Percentiles rank a stretch among this genome's conserved stretches.
These are phyloP conservation scores for Alcis repandata DNA, from an alignment of 2,888 invertebrate genomes.

Conservation along the genomic window DNA sequence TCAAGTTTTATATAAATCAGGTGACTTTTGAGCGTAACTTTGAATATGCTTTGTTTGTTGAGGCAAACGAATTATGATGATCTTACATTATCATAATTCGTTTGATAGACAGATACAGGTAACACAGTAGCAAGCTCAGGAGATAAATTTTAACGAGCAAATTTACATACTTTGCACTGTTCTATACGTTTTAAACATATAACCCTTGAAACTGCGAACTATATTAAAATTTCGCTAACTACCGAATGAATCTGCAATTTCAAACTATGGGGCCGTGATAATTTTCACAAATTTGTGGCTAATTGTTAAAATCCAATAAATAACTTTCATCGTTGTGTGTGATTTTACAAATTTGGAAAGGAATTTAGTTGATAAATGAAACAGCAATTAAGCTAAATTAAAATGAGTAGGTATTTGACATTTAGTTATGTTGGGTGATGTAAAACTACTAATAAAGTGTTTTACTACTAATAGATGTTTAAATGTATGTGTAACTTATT, in stretches of 20 bases:
- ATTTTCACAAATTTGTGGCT: conserved; percentile 6
- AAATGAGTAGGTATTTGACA: background rate
- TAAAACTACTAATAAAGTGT: background rate
- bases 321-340: background rate
- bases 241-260: conserved; percentile 21
- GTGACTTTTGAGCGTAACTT: too few species aligned
- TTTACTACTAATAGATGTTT: background rate
- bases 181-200: conserved; percentile 9
- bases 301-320: conserved; percentile 8
- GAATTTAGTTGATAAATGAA: background rate
- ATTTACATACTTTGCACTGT: conserved; percentile 27
- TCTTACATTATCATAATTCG: too few species aligned
- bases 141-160: conserved; percentile 28
- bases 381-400: background rate
- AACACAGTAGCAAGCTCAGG: background rate
- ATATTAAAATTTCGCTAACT: conserved; percentile 20
- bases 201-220: conserved; percentile 14
- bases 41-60: too few species aligned
- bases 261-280: conserved; percentile 27
- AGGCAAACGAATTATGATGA: too few species aligned
- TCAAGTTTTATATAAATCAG: too few species aligned
- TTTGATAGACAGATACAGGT: background rate
- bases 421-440: background rate
- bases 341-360: conserved; percentile 10
- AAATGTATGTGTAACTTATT: too few species aligned